Evolutionary conservation across 2,888 invertebrate species (phyloP).

Genomic region (Apocheima hispidaria): DNA sequence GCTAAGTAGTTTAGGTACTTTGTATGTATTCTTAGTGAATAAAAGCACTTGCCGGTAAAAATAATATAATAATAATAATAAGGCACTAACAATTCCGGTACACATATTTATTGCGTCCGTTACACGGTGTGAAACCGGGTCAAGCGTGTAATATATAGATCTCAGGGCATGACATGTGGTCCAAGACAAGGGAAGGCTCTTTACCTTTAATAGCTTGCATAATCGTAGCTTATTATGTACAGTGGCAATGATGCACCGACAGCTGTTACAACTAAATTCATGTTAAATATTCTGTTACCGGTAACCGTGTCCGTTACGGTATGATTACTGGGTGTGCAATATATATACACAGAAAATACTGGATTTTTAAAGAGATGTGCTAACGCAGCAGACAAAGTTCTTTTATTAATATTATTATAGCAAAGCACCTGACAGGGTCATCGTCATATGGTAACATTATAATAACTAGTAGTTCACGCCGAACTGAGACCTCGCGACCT

Average conservation of each 20-base stretch:
- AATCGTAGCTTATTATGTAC: no score
- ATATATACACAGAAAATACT: background rate
- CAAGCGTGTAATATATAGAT: slow-evolving; percentile 22
- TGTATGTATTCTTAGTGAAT: no score
- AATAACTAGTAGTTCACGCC: no score
- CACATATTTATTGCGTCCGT: slow-evolving; percentile 6
- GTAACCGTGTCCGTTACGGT: slow-evolving; percentile 36
- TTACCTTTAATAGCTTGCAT: slow-evolving; percentile 27
- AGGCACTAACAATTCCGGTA: background rate
- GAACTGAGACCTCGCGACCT: no score
- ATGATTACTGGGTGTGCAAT: slow-evolving; percentile 6
- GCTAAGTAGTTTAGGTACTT: no score
- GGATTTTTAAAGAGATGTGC: background rate
- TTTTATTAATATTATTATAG: no score
- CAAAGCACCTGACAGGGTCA: no score
- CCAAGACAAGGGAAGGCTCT: slow-evolving; percentile 23
- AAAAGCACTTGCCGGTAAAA: no score
- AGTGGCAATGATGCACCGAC: slow-evolving; percentile 20
- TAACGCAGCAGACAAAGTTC: no score
- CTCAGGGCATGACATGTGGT: slow-evolving; percentile 12
- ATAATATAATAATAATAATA: background rate
- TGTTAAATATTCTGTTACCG: slow-evolving; percentile 21
- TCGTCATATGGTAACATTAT: no score
- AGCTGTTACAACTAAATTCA: slow-evolving; percentile 35
- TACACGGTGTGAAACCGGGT: slow-evolving; percentile 16